Evolutionary conservation across 2,113 vertebrate genomes (phyloP), one percentile per base, ranked within the genome.

Genomic region (Tachysurus vachellii): DNA sequence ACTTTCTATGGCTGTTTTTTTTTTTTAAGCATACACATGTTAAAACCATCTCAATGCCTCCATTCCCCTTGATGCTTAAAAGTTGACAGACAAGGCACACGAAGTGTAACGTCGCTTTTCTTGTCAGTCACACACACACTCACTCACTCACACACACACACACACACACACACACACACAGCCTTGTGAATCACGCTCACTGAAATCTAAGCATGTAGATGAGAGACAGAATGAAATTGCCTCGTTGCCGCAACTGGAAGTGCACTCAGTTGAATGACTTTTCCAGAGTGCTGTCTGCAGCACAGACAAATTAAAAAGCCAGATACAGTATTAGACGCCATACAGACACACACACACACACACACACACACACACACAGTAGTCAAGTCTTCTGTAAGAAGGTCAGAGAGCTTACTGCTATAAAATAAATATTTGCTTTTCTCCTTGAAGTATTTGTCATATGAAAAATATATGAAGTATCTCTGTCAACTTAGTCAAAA

Each of bases 211-310:
- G 86, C 88, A 88, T 5, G 19, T 88, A 89, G 90, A 92, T 86
- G 88, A 91, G 88, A 91, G 90, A 87, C 68, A 88, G 92, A 89
- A 92, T 92, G 92, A 64, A 91, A 93, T 90, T 89, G 90, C 89
- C 90, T 86, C 91, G 91, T 92, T 95, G 92, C 89, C 93, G 92
- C 92, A 94, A 94, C 92, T 94, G 92, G 89, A 93, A 93, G 89
- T 90, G 87, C 81, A 61, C 89, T 94, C 91, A 92, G 90, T 91
- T 90, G 75, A 91, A 83, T 89, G 92, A 87, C 91, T 92, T 92
- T 92, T 83, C 91, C 92, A 90, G 87, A 90, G 73, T 50, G 82
- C 86, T 89, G 91, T 89, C 87, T 89, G 64, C 81, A 70, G 89
- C 85, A 71, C 73, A 84, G 89, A 85, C 66, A 90, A 90, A 91